These are phyloP conservation scores for Gadopsis bispinosus DNA, from an alignment of 2,797 vertebrate species.

Conservation along the genomic window DNA sequence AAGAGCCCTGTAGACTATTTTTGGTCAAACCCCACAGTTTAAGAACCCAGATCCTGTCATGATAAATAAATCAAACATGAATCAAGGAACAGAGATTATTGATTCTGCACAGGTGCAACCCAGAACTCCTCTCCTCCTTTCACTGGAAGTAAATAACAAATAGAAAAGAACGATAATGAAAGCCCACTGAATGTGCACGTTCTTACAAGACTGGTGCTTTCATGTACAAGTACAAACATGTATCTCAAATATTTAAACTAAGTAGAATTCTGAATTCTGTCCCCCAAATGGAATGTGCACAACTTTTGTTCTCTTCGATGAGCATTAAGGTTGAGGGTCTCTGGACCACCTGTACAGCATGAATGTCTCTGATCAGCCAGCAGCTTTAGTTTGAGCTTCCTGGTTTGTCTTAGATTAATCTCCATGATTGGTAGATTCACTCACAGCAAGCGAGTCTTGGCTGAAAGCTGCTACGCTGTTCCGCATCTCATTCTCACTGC, in stretches of 20 bases:
- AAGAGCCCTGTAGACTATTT: constrained; percentile 9
- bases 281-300: background rate
- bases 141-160: background rate
- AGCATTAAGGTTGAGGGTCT: constrained; percentile 43
- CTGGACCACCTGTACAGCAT: constrained; percentile 68
- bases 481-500: constrained; percentile 96
- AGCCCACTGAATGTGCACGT: background rate
- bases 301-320: constrained; percentile 23
- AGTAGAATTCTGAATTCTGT: constrained; percentile 15
- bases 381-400: constrained; percentile 46
- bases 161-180: background rate
- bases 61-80: constrained; percentile 61
- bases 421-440: constrained; percentile 83
- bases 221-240: background rate
- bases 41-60: constrained; percentile 58
- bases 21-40: constrained; percentile 40
- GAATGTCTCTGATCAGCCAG: constrained; percentile 63
- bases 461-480: constrained; percentile 93
- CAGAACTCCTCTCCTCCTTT: constrained; percentile 20
- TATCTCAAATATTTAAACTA: constrained; percentile 8
- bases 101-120: constrained; percentile 58
- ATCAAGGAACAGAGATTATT: constrained; percentile 69
- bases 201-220: background rate
- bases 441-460: constrained; percentile 91
- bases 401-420: constrained; percentile 55